Percentiles rank a stretch among this genome's conserved stretches.
phyloP scores from a whole-genome alignment of 2,113 vertebrate genomes.

The Illadopsis cleaveri region DNA sequence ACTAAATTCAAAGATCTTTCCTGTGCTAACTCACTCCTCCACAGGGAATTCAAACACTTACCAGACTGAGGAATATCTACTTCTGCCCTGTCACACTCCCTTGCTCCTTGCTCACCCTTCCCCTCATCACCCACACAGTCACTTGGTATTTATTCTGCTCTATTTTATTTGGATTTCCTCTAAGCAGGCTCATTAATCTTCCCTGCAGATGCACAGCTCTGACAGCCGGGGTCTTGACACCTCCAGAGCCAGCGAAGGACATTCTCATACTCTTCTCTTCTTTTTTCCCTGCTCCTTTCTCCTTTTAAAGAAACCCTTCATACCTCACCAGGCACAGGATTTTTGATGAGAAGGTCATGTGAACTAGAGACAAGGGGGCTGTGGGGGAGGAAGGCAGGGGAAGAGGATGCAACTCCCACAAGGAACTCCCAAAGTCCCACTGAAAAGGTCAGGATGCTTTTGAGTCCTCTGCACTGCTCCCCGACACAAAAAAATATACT shows the following conservation, averaged over 20 bases:
- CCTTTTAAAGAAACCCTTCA: conserved; percentile 18
- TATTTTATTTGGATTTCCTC: conserved; percentile 71
- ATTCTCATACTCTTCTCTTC: neutral
- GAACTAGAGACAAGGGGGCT: conserved; percentile 39
- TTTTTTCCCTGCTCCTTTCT: neutral
- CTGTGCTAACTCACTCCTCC: conserved; percentile 50
- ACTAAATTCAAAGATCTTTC: conserved; percentile 17
- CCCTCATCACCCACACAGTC: conserved; percentile 49
- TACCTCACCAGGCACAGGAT: conserved; percentile 1
- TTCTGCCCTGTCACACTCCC: neutral
- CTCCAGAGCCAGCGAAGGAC: conserved; percentile 36
- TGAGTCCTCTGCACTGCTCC: conserved; percentile 62
- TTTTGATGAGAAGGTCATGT: conserved; percentile 67
- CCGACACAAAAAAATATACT: conserved; percentile 64
- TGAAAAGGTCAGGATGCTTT: conserved; percentile 72
- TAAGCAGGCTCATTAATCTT: conserved; percentile 79
- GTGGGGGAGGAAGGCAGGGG: conserved; percentile 24
- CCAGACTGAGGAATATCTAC: neutral
- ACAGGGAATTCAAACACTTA: conserved; percentile 8
- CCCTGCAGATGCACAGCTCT: conserved; percentile 59
- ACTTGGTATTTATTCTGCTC: conserved; percentile 64
- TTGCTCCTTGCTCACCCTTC: conserved; percentile 17
- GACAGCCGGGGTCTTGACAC: conserved; percentile 71
- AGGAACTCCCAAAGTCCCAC: conserved; percentile 49
- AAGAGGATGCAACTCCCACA: conserved; percentile 48